Percentiles rank a stretch among this genome's conserved stretches.
phyloP scores from a whole-genome alignment of 2,888 invertebrate genomes.

The Iphiclides podalirius region DNA sequence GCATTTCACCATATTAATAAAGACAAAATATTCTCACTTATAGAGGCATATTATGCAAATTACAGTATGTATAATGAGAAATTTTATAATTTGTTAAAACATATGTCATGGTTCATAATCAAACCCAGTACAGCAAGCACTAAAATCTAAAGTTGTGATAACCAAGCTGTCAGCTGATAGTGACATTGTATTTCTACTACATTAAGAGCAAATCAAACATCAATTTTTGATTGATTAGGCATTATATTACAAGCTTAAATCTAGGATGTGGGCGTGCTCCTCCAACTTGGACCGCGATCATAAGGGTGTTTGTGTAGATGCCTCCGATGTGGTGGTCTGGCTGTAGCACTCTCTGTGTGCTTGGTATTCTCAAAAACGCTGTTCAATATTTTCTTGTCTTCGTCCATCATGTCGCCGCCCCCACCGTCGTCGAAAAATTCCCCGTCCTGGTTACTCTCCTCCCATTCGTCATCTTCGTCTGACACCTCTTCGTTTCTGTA shows the following conservation, averaged over 20 bases:
- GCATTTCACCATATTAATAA: too few relatives aligned
- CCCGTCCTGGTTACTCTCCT: constrained; percentile 48
- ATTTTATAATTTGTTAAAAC: too few relatives aligned
- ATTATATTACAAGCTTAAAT: constrained; percentile 24
- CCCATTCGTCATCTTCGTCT: constrained; percentile 55
- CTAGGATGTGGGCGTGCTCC: constrained; percentile 29
- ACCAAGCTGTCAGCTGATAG: too few relatives aligned
- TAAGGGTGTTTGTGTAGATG: constrained; percentile 77
- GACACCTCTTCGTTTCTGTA: constrained; percentile 50
- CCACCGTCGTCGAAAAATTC: constrained; percentile 55
- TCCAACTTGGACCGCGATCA: constrained; percentile 61
- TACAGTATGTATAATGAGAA: too few relatives aligned
- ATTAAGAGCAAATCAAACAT: constrained; percentile 39
- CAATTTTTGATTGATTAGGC: constrained; percentile 23
- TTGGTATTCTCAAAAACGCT: constrained; percentile 32
- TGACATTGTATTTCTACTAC: too few relatives aligned
- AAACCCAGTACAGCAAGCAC: too few relatives aligned
- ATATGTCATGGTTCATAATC: too few relatives aligned
- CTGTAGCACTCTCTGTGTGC: constrained; percentile 39
- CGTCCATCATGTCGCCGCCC: constrained; percentile 58
- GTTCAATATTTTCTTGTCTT: constrained; percentile 51
- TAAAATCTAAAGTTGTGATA: too few relatives aligned
- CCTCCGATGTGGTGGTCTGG: constrained; percentile 61
- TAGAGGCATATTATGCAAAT: too few relatives aligned
- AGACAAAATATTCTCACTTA: too few relatives aligned